Conservation (phyloP, 2,113 vertebrate genomes). For the Centropus unirufus region DNA sequence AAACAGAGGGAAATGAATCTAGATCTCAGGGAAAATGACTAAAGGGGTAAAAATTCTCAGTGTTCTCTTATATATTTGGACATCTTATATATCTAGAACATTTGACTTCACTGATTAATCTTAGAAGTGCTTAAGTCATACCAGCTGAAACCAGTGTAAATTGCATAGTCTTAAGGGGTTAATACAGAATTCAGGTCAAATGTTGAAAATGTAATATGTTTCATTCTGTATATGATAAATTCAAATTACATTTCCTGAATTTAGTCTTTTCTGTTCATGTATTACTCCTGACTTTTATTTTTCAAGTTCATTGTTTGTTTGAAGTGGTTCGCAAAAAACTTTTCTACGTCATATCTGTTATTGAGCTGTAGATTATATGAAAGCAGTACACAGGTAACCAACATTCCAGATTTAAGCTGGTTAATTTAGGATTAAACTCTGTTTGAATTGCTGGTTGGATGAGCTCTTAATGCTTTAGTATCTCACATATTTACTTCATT, state of each 20-base stretch:
- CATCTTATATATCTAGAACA: not conserved
- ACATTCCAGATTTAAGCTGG: not conserved
- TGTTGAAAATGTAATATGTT: not conserved
- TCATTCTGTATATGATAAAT: not conserved
- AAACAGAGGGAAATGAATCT: not conserved
- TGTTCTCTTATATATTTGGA: not conserved
- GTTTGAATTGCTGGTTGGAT: not conserved
- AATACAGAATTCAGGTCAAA: not conserved
- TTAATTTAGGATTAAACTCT: not conserved
- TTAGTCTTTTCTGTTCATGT: not conserved
- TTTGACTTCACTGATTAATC: not conserved
- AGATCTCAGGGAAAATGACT: not conserved
- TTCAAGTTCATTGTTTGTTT: not conserved
- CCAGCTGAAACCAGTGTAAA: not conserved
- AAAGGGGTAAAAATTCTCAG: not conserved
- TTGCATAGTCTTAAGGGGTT: not conserved
- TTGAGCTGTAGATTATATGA: not conserved
- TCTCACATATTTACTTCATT: not conserved
- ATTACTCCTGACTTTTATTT: not conserved
- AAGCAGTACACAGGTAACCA: not conserved
- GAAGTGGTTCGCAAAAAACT: not conserved
- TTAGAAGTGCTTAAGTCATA: not conserved
- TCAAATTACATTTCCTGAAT: not conserved
- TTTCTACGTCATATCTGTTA: not conserved
- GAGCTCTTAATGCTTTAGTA: not conserved